Base-by-base conservation (phyloP, 1,140 invertebrate genomes). In the Micrasema minimum region DNA sequence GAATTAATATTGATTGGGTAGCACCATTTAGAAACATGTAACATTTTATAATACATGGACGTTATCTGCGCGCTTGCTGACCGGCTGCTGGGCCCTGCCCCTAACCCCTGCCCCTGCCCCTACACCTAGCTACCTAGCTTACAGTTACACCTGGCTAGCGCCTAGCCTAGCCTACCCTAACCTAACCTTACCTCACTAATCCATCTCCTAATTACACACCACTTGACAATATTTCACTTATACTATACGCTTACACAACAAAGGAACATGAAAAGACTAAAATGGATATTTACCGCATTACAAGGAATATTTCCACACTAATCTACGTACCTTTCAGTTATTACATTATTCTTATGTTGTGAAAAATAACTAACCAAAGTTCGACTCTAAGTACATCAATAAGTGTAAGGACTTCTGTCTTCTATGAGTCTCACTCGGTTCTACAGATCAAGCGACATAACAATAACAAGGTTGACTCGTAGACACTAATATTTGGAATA, bases 401-500 rank as follows among this genome's bases (percentile, higher is more conserved):
- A 66, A 66, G 65, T 66, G 65, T 66, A 66, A 41, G 48, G 45
- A 53, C 10, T 65, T n/a, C n/a, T 65, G 61, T 65, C 41, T 65
- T 65, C 22, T 65, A 31, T 48, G 31, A 26, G 11, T 31, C 26
- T 55, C 31, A n/a, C 48, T 35, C 20, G 10, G 18, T 66, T 38
- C 31, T 20, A 51, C 35, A 41, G 64, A 14, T 65, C 41, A 31
- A 37, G 48, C n/a, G 14, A 65, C 22, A 66, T 51, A 66, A 66
- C 45, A 50, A 66, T 66, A 66, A 66, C 62, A 66, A 66, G 20
- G 22, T 11, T 53, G 65, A 41, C 65, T 66, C 46, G 50, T 66
- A 66, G 65, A 66, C 65, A 53, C 65, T 66, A 66, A 66, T 66
- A 66, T 66, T 66, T 66, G 65, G 65, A 66, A 66, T 66, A 66